A percentile compares a stretch with the other conserved stretches of the same genome.
phyloP scores from a whole-genome alignment of 2,888 invertebrate species.

The Leptura quadrifasciata region DNA sequence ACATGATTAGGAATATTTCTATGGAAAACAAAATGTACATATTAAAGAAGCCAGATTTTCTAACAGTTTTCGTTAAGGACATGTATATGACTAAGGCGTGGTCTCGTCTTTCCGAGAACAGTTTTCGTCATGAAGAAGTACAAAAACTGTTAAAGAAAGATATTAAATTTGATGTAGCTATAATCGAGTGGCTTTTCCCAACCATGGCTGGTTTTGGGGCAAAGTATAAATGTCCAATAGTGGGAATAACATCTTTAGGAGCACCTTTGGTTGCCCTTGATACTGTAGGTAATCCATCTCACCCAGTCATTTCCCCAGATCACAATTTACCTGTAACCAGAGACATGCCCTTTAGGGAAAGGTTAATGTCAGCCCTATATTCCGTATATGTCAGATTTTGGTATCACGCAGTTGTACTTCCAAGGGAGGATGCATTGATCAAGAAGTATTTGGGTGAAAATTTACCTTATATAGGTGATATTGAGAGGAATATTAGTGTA shows the following conservation, averaged over 20 bases:
- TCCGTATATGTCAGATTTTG: slow-evolving; percentile 41
- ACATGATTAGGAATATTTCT: background rate
- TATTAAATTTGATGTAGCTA: slow-evolving; percentile 64
- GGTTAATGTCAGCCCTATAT: slow-evolving; percentile 45
- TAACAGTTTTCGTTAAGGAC: slow-evolving; percentile 55
- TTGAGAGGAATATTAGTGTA: slow-evolving; percentile 53
- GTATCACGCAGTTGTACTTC: slow-evolving; percentile 48
- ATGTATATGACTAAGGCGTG: slow-evolving; percentile 43
- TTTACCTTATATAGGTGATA: slow-evolving; percentile 54
- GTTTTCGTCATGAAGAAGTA: slow-evolving; percentile 49
- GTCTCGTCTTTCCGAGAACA: slow-evolving; percentile 43
- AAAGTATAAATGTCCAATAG: slow-evolving; percentile 65
- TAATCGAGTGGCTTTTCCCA: slow-evolving; percentile 63
- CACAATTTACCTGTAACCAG: slow-evolving; percentile 52
- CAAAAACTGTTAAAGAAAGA: slow-evolving; percentile 53
- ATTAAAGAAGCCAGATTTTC: slow-evolving; percentile 51
- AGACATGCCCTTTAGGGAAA: slow-evolving; percentile 50
- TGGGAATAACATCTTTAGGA: slow-evolving; percentile 63
- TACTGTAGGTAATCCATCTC: slow-evolving; percentile 55
- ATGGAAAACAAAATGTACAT: slow-evolving; percentile 23
- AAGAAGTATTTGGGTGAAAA: slow-evolving; percentile 60
- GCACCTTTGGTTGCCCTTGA: slow-evolving; percentile 49
- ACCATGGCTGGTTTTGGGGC: slow-evolving; percentile 61
- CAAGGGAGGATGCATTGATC: slow-evolving; percentile 42
- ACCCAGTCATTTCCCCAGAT: slow-evolving; percentile 54